Conservation (phyloP, 2,888 invertebrate species). For the Epirrhoe tristata region DNA sequence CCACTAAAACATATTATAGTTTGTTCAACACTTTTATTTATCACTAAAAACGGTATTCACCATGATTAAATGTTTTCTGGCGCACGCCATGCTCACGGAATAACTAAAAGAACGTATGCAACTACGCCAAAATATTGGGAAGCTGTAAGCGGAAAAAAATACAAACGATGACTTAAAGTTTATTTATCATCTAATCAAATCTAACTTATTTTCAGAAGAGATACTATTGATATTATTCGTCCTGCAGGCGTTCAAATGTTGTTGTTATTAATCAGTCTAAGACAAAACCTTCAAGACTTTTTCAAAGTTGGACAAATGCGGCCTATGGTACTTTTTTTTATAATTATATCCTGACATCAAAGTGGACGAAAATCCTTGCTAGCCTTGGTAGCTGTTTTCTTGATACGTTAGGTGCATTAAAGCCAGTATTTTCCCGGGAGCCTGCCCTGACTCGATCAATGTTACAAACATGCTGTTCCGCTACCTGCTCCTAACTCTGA, state of each 20-base stretch:
- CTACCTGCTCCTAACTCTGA: conserved; percentile 33
- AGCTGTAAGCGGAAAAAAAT: too few relatives aligned
- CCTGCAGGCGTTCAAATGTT: too few relatives aligned
- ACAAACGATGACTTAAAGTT: too few relatives aligned
- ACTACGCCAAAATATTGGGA: too few relatives aligned
- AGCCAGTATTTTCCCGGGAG: conserved; percentile 34
- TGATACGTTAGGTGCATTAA: conserved; percentile 19
- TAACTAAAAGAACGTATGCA: too few relatives aligned
- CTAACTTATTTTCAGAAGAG: too few relatives aligned
- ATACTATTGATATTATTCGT: too few relatives aligned
- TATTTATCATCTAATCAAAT: too few relatives aligned
- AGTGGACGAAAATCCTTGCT: conserved; percentile 8
- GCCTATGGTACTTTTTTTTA: too few relatives aligned
- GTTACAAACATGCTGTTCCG: conserved; percentile 30
- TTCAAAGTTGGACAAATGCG: too few relatives aligned
- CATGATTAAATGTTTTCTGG: neutral
- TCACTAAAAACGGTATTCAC: neutral
- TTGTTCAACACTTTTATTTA: neutral
- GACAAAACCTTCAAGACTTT: too few relatives aligned
- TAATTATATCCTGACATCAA: neutral
- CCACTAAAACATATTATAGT: conserved; percentile 3
- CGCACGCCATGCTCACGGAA: neutral
- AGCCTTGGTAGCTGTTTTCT: conserved; percentile 10
- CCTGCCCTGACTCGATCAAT: conserved; percentile 35
- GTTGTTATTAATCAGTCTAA: too few relatives aligned